Evolutionary conservation across 2,113 vertebrate genomes (phyloP).

Genomic region (Anoplopoma fimbria): DNA sequence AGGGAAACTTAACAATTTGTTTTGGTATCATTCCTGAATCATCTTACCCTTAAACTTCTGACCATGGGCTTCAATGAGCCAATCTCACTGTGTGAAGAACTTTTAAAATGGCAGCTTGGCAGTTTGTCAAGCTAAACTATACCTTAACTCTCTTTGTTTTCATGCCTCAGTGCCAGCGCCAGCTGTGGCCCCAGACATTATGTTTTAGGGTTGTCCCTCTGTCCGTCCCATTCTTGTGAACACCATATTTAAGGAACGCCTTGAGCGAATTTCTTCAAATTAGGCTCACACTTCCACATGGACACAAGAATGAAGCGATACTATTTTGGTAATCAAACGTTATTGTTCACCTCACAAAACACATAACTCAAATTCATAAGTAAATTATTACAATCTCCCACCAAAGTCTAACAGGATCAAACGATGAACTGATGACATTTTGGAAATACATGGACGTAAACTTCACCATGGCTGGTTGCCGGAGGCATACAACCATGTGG

Average conservation of each 20-base stretch:
- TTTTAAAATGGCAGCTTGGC: neutral
- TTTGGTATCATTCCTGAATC: constrained; percentile 15
- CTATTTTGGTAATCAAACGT: neutral
- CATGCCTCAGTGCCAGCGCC: neutral
- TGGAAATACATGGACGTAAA: neutral
- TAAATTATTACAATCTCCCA: neutral
- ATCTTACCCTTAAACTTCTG: constrained; percentile 3
- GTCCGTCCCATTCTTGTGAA: neutral
- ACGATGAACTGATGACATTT: neutral
- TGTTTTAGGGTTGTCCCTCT: neutral
- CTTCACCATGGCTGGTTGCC: neutral
- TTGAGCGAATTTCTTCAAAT: too few species aligned
- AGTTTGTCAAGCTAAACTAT: neutral
- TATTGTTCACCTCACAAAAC: neutral
- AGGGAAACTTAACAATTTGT: neutral
- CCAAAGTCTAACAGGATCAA: neutral
- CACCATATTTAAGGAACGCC: too few species aligned
- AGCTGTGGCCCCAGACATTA: neutral
- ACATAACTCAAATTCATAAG: neutral
- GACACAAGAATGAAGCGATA: neutral
- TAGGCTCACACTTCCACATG: neutral
- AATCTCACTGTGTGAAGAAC: neutral
- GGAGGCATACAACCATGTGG: neutral
- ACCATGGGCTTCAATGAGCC: neutral
- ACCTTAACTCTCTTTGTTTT: neutral